phyloP scores from a whole-genome alignment of 2,113 vertebrate species.

The Pteropus alecto region DNA sequence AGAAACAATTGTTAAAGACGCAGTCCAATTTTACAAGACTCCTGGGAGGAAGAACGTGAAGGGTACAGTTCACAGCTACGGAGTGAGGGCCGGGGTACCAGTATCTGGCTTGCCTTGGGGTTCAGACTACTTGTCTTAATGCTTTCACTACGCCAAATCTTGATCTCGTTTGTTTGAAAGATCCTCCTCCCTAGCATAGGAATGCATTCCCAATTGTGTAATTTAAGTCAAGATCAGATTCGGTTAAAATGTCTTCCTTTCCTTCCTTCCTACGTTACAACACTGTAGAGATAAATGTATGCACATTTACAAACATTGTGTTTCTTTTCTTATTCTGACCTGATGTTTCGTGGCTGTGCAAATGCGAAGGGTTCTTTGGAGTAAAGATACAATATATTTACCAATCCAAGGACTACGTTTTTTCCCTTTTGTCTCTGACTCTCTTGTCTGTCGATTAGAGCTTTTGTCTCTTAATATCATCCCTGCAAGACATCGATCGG shows the following conservation, averaged over 20 bases:
- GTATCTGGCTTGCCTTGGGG: neutral
- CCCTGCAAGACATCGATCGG: neutral
- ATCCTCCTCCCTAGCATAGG: neutral
- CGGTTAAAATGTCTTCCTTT: neutral
- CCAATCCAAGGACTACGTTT: neutral
- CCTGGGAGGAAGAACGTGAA: neutral
- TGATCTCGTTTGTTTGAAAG: slow-evolving; percentile 1
- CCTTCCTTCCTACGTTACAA: neutral
- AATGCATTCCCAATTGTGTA: neutral
- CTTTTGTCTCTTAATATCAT: slow-evolving; percentile 10
- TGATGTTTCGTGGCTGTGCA: neutral
- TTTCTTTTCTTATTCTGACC: neutral
- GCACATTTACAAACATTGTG: neutral
- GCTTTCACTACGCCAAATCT: neutral
- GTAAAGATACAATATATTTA: neutral
- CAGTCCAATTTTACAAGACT: neutral
- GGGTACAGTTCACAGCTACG: neutral
- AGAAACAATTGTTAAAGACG: neutral
- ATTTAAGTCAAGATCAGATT: neutral
- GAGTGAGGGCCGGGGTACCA: neutral
- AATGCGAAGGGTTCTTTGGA: neutral
- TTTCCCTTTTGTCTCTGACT: neutral
- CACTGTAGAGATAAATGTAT: neutral
- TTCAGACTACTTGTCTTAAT: neutral
- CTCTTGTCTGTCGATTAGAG: neutral